phyloP scores from a whole-genome alignment of 2,113 vertebrate species.

The Patagioenas fasciata region DNA sequence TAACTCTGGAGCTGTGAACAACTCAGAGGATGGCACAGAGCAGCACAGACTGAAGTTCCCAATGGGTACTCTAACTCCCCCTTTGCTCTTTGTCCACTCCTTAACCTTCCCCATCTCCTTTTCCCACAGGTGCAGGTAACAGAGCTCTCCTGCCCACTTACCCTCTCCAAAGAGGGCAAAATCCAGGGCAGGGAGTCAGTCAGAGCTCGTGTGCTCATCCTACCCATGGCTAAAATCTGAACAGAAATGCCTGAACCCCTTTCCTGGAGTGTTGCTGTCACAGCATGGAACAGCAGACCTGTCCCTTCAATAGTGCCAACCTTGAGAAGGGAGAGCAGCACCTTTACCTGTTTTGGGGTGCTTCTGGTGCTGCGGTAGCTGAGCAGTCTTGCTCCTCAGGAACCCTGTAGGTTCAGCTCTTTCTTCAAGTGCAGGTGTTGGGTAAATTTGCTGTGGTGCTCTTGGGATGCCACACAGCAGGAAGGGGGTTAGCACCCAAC shows the following conservation, averaged over 20 bases:
- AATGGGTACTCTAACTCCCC: not conserved
- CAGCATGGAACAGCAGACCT: not conserved
- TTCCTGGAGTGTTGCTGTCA: not conserved
- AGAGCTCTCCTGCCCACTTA: not conserved
- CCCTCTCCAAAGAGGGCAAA: not conserved
- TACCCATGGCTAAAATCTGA: not conserved
- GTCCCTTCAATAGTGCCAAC: not conserved
- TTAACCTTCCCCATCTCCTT: not conserved
- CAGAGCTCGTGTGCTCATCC: rapidly evolving
- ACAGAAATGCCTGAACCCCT: not conserved
- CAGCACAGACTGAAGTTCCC: rapidly evolving
- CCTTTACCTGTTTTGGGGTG: not conserved
- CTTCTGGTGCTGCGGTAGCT: not conserved
- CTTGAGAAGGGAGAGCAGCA: not conserved
- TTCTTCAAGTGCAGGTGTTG: not conserved
- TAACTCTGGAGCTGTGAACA: not conserved
- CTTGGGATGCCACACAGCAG: not conserved
- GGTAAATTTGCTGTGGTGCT: not conserved
- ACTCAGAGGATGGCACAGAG: not conserved
- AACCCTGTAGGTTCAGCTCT: not conserved
- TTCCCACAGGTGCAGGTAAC: not conserved
- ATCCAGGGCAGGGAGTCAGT: not conserved
- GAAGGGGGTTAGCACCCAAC: not conserved
- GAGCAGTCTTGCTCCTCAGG: not conserved
- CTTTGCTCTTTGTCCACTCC: not conserved